phyloP scores from a whole-genome alignment of 2,888 invertebrate genomes.

The Drosophila maculinotata region DNA sequence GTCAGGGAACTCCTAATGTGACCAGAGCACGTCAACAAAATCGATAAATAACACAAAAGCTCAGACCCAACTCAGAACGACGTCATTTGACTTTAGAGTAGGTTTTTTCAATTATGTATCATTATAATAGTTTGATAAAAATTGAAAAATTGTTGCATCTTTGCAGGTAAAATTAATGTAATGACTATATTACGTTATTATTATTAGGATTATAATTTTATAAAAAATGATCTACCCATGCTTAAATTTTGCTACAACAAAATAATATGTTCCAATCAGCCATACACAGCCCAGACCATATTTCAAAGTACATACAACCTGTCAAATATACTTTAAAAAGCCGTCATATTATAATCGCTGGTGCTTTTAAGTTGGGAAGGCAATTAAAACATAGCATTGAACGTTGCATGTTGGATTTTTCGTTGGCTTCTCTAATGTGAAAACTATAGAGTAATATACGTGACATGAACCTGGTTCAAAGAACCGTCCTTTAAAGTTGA shows the following conservation, averaged over 20 bases:
- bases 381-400: conserved; percentile 62
- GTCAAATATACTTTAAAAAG: neutral
- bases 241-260: too few relatives aligned
- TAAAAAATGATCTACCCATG: too few relatives aligned
- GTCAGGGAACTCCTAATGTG: conserved; percentile 55
- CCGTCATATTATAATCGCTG: neutral
- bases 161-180: too few relatives aligned
- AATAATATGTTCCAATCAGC: too few relatives aligned
- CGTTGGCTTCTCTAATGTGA: conserved; percentile 42
- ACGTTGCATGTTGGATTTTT: conserved; percentile 44
- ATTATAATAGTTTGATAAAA: too few relatives aligned
- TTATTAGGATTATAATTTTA: too few relatives aligned
- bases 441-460: conserved; percentile 29
- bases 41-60: conserved; percentile 32
- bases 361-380: neutral
- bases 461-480: conserved; percentile 18
- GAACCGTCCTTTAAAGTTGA: conserved; percentile 27
- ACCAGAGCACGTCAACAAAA: conserved; percentile 58
- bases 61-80: neutral
- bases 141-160: too few relatives aligned
- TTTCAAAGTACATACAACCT: neutral
- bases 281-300: too few relatives aligned
- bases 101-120: too few relatives aligned
- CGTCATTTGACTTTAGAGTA: conserved; percentile 15
- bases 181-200: too few relatives aligned